Base-by-base conservation (phyloP, 2,797 vertebrate genomes). In the Sparus aurata region DNA sequence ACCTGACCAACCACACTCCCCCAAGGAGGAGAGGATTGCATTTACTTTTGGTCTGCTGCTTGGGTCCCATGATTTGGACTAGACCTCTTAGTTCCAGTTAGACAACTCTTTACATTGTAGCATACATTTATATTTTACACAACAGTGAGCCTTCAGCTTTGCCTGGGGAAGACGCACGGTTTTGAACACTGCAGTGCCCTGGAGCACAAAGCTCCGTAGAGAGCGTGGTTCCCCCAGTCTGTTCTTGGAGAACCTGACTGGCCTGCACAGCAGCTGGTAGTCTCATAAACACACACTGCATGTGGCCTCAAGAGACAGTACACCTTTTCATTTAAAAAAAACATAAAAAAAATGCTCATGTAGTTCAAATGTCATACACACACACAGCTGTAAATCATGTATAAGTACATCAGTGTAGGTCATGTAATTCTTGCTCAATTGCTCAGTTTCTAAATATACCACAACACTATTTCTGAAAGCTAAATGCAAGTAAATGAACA, bases 401-500 rank as follows among this genome's bases (percentile, higher is more conserved):
- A 45, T 46, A 16, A 25, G 55, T 50, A 43, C 50, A 52, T 52
- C 54, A 17, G 1, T 49, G n/a, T 4, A 38, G 54, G 43, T 27
- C 43, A 45, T 68, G 22, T 41, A 18, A 54, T 47, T 67, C 10
- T 53, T 68, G 47, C 22, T 27, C 10, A 13, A 6, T 45, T 25
- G 16, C 23, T 57, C 50, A 9, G 27, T 50, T 58, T n/a, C 67
- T 34, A 23, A 58, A 22, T 23, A 43, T 27, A 77, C 57, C 59
- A 46, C 20, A 25, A 9, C 57, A 41, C 34, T n/a, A 12, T 16
- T 34, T 61, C 50, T 25, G 43, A 73, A 27, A 47, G 45, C 7
- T 50, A 43, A 77, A 77, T 54, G 41, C 30, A 20, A 7, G n/a
- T 61, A 50, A 55, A 69, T 62, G 8, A 65, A 67, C 27, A 60